Evolutionary conservation across 1,140 invertebrate species (phyloP).

Genomic region (Dendrolimus kikuchii): DNA sequence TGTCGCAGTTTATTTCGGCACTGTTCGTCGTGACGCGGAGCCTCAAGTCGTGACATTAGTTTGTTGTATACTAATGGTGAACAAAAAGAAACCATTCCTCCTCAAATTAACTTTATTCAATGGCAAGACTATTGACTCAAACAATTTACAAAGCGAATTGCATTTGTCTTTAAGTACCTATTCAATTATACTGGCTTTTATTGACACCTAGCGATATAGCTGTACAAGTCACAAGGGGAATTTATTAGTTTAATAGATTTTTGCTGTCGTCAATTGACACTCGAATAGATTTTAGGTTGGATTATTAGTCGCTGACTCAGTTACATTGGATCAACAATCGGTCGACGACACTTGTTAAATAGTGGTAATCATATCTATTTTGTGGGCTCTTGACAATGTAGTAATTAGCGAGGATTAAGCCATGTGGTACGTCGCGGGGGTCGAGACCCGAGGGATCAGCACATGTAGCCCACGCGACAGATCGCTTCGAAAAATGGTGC

Average conservation of each 20-base stretch:
- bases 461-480: conserved; percentile 57
- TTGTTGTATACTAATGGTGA: conserved; percentile 58
- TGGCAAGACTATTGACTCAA: conserved; percentile 42
- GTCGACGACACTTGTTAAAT: conserved; percentile 2
- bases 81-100: conserved; percentile 51
- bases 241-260: no score
- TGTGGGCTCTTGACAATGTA: conserved; percentile 25
- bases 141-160: conserved; percentile 51
- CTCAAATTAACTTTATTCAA: conserved; percentile 42
- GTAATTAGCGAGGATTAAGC: conserved; percentile 57
- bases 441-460: conserved; percentile 32
- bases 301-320: conserved; percentile 3
- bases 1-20: no score
- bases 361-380: no score
- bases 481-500: conserved; percentile 42
- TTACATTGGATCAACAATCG: conserved; percentile 2
- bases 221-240: no score
- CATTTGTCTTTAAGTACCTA: conserved; percentile 35
- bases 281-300: neutral
- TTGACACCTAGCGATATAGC: conserved; percentile 18
- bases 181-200: conserved; percentile 31
- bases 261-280: neutral
- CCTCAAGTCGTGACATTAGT: conserved; percentile 56
- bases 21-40: conserved; percentile 5
- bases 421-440: conserved; percentile 53